Base-by-base conservation (phyloP, 2,888 invertebrate genomes). In the Himalopsyche tibetana region DNA sequence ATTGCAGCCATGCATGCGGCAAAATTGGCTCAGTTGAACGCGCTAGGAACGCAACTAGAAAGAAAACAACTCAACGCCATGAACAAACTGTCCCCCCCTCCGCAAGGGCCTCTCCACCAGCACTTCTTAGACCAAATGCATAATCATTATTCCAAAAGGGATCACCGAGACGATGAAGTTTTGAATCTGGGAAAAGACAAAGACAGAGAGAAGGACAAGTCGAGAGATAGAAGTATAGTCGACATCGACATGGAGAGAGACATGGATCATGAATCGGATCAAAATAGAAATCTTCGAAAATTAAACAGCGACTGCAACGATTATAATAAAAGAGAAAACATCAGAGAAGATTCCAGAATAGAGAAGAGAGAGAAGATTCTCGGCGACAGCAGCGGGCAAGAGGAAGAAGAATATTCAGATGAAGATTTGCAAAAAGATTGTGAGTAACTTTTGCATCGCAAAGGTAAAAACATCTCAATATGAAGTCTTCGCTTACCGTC, bases 11-110 rank as follows among this genome's bases (percentile, higher is more conserved):
- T 96, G 90, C 96, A 96, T 90, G 96, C 96, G 0, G 96, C 96
- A 51, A 96, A 96, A 92, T 93, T 96, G 91, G 96, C 96, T 40
- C 96, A 96, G 89, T 93, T 96, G 91, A 96, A 95, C 90, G 96
- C 96, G 6, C 93, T 95, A 92, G 94, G 92, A 69, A 90, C 93
- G 90, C 93, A 93, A 90, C 91, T 93, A 90, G 93, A 93, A 88
- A 90, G 93, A 88, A 93, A 93, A 90, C 90, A 92, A 17, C 51
- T 86, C 4, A 93, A 94, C 88, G 90, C 91, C 56, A 89, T 92
- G 80, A 94, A 94, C 87, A 95, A 94, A 89, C 91, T 94, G n/a
- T 94, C 94, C 15, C 89, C 91, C 0, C 93, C 93, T 11, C 93
- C 93, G 19, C 91, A 93, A 63, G 93, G 92, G 89, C 92, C 93